Evolutionary conservation across 2,113 vertebrate species (phyloP).

Genomic region (Sorex araneus): DNA sequence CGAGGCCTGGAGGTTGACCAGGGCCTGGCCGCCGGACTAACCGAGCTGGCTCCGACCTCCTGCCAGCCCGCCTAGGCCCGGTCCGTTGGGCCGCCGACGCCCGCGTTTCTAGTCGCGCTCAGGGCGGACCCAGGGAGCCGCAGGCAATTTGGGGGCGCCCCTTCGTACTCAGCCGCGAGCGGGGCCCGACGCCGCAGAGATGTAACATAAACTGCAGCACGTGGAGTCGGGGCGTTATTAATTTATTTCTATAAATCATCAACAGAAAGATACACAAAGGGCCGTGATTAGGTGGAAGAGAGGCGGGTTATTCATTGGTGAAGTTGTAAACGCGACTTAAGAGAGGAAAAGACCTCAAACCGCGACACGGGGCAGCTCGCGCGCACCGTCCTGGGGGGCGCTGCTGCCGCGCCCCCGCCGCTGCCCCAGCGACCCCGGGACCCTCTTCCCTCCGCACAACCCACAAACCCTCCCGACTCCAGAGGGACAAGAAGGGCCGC

Average conservation of each 20-base stretch:
- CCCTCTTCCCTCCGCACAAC: too few relatives aligned
- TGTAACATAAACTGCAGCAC: constrained; percentile 91
- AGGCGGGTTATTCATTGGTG: constrained; percentile 96
- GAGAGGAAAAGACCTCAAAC: constrained; percentile 80
- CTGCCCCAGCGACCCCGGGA: not conserved
- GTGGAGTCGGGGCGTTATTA: constrained; percentile 96
- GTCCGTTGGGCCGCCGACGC: not conserved
- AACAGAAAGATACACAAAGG: constrained; percentile 98
- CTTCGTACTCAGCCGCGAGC: constrained; percentile 44
- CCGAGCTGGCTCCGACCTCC: not conserved
- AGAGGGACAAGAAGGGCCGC: not conserved
- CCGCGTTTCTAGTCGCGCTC: not conserved
- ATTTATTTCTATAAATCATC: constrained; percentile 99
- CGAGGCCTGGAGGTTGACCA: not conserved
- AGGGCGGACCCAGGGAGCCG: not conserved
- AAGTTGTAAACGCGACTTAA: constrained; percentile 93
- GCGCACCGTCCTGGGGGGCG: too few relatives aligned
- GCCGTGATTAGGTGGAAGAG: constrained; percentile 94
- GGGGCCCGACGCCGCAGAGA: constrained; percentile 52
- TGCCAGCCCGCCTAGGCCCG: not conserved
- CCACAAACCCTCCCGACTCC: not conserved
- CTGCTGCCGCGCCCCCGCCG: not conserved
- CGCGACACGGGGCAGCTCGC: constrained; percentile 37
- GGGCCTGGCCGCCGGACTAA: not conserved
- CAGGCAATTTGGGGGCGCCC: constrained; percentile 24